Base-by-base conservation (phyloP, 2,113 vertebrate genomes). In the Podiceps cristatus region DNA sequence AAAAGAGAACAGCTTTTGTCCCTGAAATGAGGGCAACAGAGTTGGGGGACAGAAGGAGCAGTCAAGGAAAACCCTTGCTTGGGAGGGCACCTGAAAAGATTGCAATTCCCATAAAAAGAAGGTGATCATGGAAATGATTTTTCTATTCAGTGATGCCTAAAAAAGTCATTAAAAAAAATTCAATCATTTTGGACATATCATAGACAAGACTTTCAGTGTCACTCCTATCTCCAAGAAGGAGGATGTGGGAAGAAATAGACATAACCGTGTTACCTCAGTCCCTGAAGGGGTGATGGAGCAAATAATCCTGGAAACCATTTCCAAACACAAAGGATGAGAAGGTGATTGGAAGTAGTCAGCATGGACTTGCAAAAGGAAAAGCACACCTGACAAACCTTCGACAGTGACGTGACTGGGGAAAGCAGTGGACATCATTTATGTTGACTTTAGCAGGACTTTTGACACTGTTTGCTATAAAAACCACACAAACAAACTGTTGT, bases 331-430 rank as follows among this genome's bases (percentile, higher is more conserved):
- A 81, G 28, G 45, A 33, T 1, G 4, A 31, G 35, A 77, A 80
- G 25, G 29, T 60, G 33, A 44, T 18, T 35, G 20, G 29, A 55
- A 66, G 9, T 22, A 52, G 40, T 89, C 40, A 73, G 27, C 11
- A 20, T 20, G 55, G 72, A 68, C 35, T 79, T 55, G 37, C 31
- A 63, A 50, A 90, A 31, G 7, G 23, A 27, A 93, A 79, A 50
- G 50, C 53, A 15, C 3, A 18, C 7, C 78, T 50, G 47, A 67
- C 60, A 71, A 74, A 63, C 23, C 78, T 90, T 16, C 2, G 42
- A 10, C 5, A 5, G 28, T 0, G 2, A 55, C 0, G 1, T 10
- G 53, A 20, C 53, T 75, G 29, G 27, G 17, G 44, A 49, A 92
- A 77, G 50, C 44, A 60, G 23, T 9, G 55, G 60, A 18, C 27